Base-by-base conservation (phyloP, 2,888 invertebrate genomes). In the Drosophila siamana region DNA sequence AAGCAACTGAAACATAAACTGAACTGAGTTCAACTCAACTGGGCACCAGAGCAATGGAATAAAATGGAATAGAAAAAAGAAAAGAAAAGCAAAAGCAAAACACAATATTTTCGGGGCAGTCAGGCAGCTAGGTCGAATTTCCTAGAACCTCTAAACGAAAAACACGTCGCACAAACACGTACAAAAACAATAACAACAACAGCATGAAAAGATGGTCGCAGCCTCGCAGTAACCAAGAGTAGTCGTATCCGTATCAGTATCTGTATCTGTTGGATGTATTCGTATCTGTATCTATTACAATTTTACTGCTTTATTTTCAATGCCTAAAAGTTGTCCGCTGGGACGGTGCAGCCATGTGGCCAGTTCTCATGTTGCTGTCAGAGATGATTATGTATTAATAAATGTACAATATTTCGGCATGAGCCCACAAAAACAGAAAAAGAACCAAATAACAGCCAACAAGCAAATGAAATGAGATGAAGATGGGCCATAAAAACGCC, bases 381-480 rank as follows among this genome's bases (percentile, higher is more conserved):
- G 67, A 65, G 66, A 77, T 78, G 85, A 84, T 81, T 81, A 80
- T 80, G 85, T 84, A 84, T 86, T 80, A 86, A 81, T 86, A 81
- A 86, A 86, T 78, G 74, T 77, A 77, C 78, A 62, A 86, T 74
- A 74, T 80, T 74, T 76, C 43, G 81, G 59, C 65, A 65, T 51
- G 65, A 78, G 62, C 52, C 56, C 41, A 19, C 33, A 46, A 46
- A 38, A 24, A 38, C 24, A 51, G 22, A 28, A 56, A 43, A 60
- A 50, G 55, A 40, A 33, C 19, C 52, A 24, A 41, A 36, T 24
- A 11, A 19, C 8, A 22, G 24, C 50, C 36, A 52, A 38, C 15
- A 43, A 19, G 19, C 26, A 52, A 13, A 15, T 33, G 9, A 51
- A 33, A 30, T 24, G 40, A 43, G 38, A 54, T 50, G 44, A 50